Conservation (phyloP, 2,888 invertebrate genomes). For the Bombylius major region DNA sequence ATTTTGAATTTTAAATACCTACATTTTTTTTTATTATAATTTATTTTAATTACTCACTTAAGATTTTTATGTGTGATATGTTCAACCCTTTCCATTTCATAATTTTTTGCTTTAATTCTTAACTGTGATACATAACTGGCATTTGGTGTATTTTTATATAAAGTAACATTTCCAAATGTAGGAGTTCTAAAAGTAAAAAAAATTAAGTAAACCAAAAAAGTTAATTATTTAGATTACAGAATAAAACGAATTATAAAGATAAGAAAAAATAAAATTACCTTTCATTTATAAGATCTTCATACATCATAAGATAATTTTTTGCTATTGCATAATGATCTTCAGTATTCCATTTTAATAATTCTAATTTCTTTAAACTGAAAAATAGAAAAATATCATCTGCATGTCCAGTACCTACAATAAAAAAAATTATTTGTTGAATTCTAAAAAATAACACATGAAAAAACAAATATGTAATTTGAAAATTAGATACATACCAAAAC, state of each 20-base stretch:
- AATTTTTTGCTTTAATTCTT: too few species aligned
- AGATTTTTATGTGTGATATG: too few species aligned
- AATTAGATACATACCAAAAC: slow-evolving; percentile 40
- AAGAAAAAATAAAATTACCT: not conserved
- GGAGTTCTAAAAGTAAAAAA: not conserved
- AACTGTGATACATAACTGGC: too few species aligned
- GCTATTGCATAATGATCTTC: not conserved
- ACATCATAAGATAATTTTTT: not conserved
- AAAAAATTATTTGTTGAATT: not conserved
- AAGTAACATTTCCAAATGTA: not conserved
- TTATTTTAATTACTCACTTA: too few species aligned
- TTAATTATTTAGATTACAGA: too few species aligned
- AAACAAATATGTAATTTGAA: not conserved
- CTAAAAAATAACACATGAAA: not conserved
- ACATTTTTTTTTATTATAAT: too few species aligned
- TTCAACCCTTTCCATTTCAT: too few species aligned
- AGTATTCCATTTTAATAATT: not conserved
- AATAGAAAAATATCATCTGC: slow-evolving; percentile 44
- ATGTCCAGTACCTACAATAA: slow-evolving; percentile 33
- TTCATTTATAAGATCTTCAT: not conserved
- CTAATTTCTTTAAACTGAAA: not conserved
- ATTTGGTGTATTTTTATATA: not conserved
- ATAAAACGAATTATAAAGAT: too few species aligned
- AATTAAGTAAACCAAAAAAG: not conserved
- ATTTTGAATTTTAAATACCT: too few species aligned